phyloP scores from a whole-genome alignment of 2,113 vertebrate genomes.

The Aegypius monachus region DNA sequence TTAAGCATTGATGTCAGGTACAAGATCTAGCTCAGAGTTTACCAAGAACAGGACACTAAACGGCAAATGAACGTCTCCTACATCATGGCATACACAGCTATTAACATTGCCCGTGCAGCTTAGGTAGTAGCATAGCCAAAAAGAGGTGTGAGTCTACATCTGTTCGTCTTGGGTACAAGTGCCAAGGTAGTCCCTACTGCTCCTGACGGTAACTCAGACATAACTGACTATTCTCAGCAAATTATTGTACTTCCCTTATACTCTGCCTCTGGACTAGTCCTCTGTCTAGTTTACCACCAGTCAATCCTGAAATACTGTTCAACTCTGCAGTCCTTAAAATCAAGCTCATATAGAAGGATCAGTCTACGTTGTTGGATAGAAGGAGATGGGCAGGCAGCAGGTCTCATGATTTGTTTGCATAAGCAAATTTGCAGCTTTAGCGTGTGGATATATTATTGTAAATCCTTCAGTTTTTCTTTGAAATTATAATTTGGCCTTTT shows the following conservation, averaged over 20 bases:
- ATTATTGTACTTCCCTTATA: neutral
- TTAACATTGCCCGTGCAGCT: neutral
- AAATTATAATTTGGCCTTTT: neutral
- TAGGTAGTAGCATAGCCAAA: accelerated
- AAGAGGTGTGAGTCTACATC: neutral
- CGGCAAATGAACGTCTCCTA: neutral
- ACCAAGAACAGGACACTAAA: neutral
- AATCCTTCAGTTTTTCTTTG: neutral
- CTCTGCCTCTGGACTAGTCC: neutral
- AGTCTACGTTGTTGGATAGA: neutral
- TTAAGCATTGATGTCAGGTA: neutral
- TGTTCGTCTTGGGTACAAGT: neutral
- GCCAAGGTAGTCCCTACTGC: neutral
- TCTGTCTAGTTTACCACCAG: neutral
- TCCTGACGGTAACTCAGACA: neutral
- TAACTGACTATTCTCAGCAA: neutral
- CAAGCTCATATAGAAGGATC: accelerated
- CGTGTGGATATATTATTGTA: neutral
- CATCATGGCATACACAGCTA: neutral
- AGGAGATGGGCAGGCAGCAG: neutral
- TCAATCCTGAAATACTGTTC: neutral
- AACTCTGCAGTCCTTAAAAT: neutral
- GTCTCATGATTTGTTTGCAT: neutral
- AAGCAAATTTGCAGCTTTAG: neutral
- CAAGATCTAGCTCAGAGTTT: neutral